phyloP scores from a whole-genome alignment of 2,797 vertebrate species.

The Rhinichthys osculus region DNA sequence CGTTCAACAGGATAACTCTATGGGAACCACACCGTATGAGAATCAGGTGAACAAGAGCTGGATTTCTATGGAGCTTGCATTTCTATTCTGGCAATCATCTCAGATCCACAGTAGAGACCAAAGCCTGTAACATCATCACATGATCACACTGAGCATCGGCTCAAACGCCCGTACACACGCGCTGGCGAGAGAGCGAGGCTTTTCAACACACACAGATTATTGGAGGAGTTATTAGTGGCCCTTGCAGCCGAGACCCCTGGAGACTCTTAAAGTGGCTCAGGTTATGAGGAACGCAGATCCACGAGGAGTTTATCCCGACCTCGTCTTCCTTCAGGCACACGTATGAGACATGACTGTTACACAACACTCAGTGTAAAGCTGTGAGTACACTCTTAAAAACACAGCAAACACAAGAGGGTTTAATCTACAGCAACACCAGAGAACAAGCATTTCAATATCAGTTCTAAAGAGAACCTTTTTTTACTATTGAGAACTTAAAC shows the following conservation, averaged over 20 bases:
- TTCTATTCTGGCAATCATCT: not conserved
- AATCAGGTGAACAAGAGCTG: not conserved
- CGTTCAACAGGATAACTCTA: not conserved
- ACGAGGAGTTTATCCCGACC: too few relatives aligned
- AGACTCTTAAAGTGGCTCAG: constrained; percentile 71
- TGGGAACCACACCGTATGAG: not conserved
- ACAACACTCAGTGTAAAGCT: too few relatives aligned
- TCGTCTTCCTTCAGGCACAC: too few relatives aligned
- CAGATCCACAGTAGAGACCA: not conserved
- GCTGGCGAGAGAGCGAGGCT: constrained; percentile 60
- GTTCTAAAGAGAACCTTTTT: too few relatives aligned
- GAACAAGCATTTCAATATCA: too few relatives aligned
- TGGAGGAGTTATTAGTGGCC: constrained; percentile 74
- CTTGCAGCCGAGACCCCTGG: constrained; percentile 69
- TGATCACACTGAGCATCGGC: constrained; percentile 19
- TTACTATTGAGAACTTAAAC: too few relatives aligned
- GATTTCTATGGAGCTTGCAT: too few relatives aligned
- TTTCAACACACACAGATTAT: constrained; percentile 76
- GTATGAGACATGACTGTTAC: too few relatives aligned
- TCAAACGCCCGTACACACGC: constrained; percentile 66
- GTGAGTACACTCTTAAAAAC: too few relatives aligned
- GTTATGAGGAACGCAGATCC: constrained; percentile 59
- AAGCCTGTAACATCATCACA: not conserved
- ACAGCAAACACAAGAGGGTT: too few relatives aligned
- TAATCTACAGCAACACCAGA: too few relatives aligned